Evolutionary conservation across 1,140 invertebrate genomes (phyloP), one percentile per base, ranked within the genome.

Genomic region (Trypoxylus dichotomus): DNA sequence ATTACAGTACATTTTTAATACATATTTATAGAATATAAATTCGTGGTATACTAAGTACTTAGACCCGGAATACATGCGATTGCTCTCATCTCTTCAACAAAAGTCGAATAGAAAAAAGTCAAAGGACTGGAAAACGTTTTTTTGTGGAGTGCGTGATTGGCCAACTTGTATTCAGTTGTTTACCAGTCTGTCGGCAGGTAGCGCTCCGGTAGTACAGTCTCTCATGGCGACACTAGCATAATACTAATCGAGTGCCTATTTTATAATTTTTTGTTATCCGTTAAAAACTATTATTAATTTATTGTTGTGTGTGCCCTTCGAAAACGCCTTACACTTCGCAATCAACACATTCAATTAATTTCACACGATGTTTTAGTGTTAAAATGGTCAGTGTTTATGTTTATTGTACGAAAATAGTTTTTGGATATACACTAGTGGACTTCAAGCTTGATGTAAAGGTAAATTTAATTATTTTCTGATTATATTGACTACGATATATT

Each of bases 391-490:
- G 72, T 74, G 72, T 74, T 74, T 74, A 74, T 74, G 72, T 74
- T 74, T 74, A 74, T 74, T 74, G 72, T 74, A 74, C 72, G 29
- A 74, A 74, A 74, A 74, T 74, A 74, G 72, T 74, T 74, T 74
- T 74, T 74, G 72, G 72, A 74, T 74, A 41, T 74, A 41, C 21
- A 74, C 72, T 74, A 37, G 29, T 74, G 72, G 72, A 74, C 72
- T 74, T 74, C 32, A 74, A 37, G 72, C 72, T 74, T 74, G 29
- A 74, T 74, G 41, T 74, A 74, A 74, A 74, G 72, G 72, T 74
- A 74, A 74, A 43, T 74, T 41, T 68, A 74, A 74, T 74, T 74
- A 74, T 74, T 74, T 74, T 41, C 27, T 74, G n/a, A 42, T n/a
- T 41, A n/a, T 29, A 74, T 29, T 29, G 25, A 68, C 25, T 10